Evolutionary conservation across 2,797 vertebrate species (phyloP).

Genomic region (Agapornis canus): DNA sequence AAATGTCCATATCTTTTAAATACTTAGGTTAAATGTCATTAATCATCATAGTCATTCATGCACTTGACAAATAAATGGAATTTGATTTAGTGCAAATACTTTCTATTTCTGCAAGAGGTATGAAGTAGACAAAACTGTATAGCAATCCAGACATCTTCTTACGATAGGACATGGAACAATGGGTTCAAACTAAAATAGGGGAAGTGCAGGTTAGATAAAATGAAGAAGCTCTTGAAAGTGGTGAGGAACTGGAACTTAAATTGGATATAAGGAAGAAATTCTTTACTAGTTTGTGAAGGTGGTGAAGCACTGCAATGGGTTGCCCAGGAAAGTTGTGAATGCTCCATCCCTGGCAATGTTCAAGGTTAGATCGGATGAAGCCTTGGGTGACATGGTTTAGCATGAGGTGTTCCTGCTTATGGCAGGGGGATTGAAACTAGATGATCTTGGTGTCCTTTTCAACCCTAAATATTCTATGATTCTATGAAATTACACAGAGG

Average conservation of each 20-base stretch:
- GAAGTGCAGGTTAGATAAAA: background rate
- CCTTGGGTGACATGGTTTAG: too few relatives aligned
- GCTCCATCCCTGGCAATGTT: too few relatives aligned
- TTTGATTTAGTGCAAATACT: background rate
- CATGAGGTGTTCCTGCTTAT: too few relatives aligned
- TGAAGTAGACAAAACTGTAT: background rate
- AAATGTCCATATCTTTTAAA: background rate
- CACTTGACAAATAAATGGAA: background rate
- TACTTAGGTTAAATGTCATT: background rate
- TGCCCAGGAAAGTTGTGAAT: too few relatives aligned
- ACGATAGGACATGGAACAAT: background rate
- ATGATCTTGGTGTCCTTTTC: too few relatives aligned
- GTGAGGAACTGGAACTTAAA: background rate
- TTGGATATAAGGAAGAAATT: too few relatives aligned
- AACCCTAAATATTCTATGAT: too few relatives aligned
- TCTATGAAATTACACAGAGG: background rate
- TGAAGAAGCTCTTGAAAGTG: background rate
- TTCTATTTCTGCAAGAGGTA: background rate
- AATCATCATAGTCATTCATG: background rate
- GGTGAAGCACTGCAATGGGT: too few relatives aligned
- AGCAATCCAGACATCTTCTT: background rate
- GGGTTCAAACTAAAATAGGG: background rate
- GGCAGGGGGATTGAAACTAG: too few relatives aligned
- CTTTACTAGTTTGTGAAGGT: too few relatives aligned
- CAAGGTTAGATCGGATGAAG: too few relatives aligned